Conservation (phyloP, 2,888 invertebrate genomes). For the Melieria crassipennis region DNA sequence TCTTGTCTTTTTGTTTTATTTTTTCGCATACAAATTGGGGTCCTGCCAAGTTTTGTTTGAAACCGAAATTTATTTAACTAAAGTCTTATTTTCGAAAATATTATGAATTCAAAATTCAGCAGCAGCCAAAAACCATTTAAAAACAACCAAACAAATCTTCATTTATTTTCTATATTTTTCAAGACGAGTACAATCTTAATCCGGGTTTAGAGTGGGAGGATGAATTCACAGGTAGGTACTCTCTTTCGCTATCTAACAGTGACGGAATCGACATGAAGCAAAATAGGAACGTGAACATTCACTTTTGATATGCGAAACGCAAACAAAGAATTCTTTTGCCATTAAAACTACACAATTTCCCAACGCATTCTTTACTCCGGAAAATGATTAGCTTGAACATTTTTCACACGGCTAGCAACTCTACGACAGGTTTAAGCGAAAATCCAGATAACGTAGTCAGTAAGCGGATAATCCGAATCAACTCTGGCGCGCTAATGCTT, state of each 20-base stretch:
- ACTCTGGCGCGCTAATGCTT: too few relatives aligned
- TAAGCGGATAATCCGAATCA: too few relatives aligned
- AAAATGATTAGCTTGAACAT: background rate
- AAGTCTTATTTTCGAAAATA: too few relatives aligned
- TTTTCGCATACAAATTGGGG: background rate
- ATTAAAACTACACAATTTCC: constrained; percentile 9
- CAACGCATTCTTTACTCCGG: background rate
- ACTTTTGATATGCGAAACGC: constrained; percentile 36
- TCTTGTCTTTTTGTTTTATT: background rate
- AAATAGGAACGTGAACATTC: constrained; percentile 65
- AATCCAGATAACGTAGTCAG: too few relatives aligned
- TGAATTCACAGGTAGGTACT: constrained; percentile 97
- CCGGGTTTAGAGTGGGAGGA: constrained; percentile 99
- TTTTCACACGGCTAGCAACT: too few relatives aligned
- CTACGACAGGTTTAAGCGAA: too few relatives aligned
- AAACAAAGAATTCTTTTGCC: too few relatives aligned
- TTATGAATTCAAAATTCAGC: background rate
- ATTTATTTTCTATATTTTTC: constrained; percentile 68
- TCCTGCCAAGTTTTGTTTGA: background rate
- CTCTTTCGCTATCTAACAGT: constrained; percentile 55
- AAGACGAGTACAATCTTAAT: constrained; percentile 99
- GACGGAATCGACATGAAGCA: constrained; percentile 66
- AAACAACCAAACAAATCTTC: constrained; percentile 35
- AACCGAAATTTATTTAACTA: background rate
- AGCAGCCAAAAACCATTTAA: constrained; percentile 8